These are phyloP conservation scores for Sterna hirundo DNA, from an alignment of 2,113 vertebrate genomes.

Conservation along the genomic window DNA sequence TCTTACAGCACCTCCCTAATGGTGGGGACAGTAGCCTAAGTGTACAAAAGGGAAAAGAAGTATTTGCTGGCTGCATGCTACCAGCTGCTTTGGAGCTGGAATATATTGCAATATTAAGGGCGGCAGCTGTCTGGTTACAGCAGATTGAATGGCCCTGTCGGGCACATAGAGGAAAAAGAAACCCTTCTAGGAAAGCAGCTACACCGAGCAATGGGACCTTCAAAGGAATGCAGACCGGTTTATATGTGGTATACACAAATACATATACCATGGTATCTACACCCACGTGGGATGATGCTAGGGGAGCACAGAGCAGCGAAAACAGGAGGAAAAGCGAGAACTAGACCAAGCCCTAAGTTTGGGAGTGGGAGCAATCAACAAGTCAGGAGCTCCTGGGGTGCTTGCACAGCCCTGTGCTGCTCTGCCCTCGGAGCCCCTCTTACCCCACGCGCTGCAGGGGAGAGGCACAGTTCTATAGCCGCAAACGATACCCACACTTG, in stretches of 20 bases:
- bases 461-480: background rate
- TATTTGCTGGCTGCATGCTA: background rate
- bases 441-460: accelerated
- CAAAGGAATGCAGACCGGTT: background rate
- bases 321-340: background rate
- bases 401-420: background rate
- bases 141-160: background rate
- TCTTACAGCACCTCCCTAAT: background rate
- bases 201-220: background rate
- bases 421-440: background rate
- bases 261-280: background rate
- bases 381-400: background rate
- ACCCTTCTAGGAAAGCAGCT: background rate
- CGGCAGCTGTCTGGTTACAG: background rate
- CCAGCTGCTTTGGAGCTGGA: background rate
- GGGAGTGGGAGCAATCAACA: background rate
- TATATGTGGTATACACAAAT: background rate
- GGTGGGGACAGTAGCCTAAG: background rate
- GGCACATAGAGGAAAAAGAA: background rate
- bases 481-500: accelerated
- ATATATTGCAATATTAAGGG: background rate
- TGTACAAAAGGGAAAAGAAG: background rate
- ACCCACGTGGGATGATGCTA: background rate
- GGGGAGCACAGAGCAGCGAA: background rate
- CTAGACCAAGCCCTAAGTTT: background rate